Percentiles rank a stretch among this genome's conserved stretches.
Evolutionary conservation across 2,888 invertebrate genomes (phyloP).

Genomic region (Torymus auratus): DNA sequence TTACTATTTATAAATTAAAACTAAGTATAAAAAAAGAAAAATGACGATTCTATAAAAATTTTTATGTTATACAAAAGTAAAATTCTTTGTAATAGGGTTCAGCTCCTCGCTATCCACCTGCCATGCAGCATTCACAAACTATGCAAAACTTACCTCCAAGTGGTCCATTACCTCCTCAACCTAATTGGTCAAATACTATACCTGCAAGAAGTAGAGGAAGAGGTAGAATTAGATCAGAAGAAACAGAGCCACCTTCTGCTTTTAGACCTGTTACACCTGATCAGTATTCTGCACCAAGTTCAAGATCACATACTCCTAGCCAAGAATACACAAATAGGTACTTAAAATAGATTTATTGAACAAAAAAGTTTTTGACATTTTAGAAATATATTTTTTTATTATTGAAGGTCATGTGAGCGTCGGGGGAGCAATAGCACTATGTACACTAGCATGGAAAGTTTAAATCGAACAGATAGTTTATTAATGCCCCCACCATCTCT

Average conservation of each 20-base stretch:
- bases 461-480: constrained; percentile 69
- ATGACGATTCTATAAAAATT: too few relatives aligned
- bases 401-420: constrained; percentile 70
- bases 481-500: constrained; percentile 69
- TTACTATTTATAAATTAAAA: constrained; percentile 10
- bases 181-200: constrained; percentile 81
- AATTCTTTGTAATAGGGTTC: constrained; percentile 64
- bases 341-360: background rate
- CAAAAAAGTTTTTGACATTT: constrained; percentile 14
- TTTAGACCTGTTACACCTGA: constrained; percentile 77
- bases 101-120: constrained; percentile 65
- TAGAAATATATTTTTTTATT: constrained; percentile 3
- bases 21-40: too few relatives aligned
- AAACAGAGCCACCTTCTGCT: constrained; percentile 68
- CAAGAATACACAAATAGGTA: constrained; percentile 72
- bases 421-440: constrained; percentile 75
- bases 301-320: constrained; percentile 75
- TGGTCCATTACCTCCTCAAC: constrained; percentile 74
- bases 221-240: constrained; percentile 80
- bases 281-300: constrained; percentile 74
- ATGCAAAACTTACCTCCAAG: constrained; percentile 73
- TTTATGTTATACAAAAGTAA: too few relatives aligned
- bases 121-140: constrained; percentile 71
- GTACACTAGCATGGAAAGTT: constrained; percentile 74
- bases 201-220: constrained; percentile 81